These are phyloP conservation scores for Oreochromis tanganicae DNA, from an alignment of 2,113 vertebrate genomes.

Conservation along the genomic window DNA sequence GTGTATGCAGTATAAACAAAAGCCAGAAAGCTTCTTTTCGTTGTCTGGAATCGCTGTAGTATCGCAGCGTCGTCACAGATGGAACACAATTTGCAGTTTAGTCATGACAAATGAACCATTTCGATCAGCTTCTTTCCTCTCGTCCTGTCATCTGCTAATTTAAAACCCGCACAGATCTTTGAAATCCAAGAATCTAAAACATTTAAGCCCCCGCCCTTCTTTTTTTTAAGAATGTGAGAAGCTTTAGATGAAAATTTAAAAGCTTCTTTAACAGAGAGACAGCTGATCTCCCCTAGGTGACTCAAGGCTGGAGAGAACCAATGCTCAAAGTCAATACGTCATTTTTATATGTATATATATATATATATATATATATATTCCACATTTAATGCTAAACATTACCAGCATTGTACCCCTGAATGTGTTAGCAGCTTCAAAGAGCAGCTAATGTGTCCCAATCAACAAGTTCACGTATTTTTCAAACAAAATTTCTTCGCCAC, in stretches of 20 bases:
- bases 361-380: rapidly evolving
- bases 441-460: neutral
- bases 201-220: neutral
- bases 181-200: neutral
- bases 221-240: neutral
- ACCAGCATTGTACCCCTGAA: neutral
- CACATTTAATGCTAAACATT: neutral
- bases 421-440: neutral
- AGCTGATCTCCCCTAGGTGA: neutral
- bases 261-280: neutral
- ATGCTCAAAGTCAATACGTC: neutral
- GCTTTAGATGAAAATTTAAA: neutral
- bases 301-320: neutral
- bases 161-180: neutral
- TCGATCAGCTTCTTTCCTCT: neutral
- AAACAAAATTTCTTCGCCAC: neutral
- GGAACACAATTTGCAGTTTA: neutral
- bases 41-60: neutral
- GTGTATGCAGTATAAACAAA: neutral
- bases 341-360: rapidly evolving
- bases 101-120: neutral
- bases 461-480: neutral
- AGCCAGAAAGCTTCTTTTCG: neutral
- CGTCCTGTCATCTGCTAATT: neutral
- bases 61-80: neutral